Conservation (phyloP, 2,113 vertebrate species). For the Notechis scutatus region DNA sequence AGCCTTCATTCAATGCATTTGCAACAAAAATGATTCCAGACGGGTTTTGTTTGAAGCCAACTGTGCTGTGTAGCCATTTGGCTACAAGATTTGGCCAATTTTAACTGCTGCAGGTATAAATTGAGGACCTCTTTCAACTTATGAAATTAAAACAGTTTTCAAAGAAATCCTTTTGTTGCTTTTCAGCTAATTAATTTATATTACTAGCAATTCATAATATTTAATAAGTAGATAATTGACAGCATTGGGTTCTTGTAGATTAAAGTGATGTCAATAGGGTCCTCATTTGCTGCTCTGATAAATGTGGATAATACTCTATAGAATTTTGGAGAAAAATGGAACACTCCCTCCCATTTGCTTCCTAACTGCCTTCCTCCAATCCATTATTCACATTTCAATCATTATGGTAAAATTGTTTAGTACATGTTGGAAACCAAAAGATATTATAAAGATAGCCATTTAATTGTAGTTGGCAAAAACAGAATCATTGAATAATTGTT, state of each 20-base stretch:
- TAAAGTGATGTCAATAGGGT: background rate
- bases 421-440: background rate
- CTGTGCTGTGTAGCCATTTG: background rate
- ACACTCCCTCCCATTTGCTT: background rate
- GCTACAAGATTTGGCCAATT: background rate
- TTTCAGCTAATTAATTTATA: background rate
- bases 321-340: background rate
- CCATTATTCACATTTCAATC: background rate
- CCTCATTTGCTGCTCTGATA: background rate
- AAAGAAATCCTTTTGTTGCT: background rate
- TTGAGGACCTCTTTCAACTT: background rate
- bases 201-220: background rate
- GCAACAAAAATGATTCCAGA: background rate
- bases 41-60: background rate
- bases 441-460: background rate
- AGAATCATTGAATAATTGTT: background rate
- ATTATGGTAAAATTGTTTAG: background rate
- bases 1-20: background rate
- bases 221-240: background rate
- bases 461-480: background rate
- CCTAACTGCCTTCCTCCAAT: background rate
- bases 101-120: background rate
- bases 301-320: background rate
- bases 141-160: background rate
- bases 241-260: background rate